phyloP scores from a whole-genome alignment of 2,113 vertebrate genomes.

The Panthera leo region DNA sequence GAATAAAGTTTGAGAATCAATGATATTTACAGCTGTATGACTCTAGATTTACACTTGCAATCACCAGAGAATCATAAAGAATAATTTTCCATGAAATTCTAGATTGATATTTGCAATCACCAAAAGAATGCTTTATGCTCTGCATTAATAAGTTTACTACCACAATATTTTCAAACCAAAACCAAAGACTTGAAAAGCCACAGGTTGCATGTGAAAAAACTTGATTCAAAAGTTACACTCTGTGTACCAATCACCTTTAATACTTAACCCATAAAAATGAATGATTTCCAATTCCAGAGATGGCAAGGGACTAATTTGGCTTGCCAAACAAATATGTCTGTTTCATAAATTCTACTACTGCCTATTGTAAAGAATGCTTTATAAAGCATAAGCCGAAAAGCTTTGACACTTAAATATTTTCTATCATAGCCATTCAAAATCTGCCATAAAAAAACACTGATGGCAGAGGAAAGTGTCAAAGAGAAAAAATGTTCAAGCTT shows the following conservation, averaged over 20 bases:
- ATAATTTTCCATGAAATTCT: background rate
- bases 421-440: background rate
- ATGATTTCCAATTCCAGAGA: conserved; percentile 7
- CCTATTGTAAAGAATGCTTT: background rate
- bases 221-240: background rate
- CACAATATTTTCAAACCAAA: background rate
- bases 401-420: conserved; percentile 14
- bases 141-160: background rate
- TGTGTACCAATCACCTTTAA: conserved; percentile 25
- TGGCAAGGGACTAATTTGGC: background rate
- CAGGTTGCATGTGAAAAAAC: background rate
- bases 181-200: conserved; percentile 13
- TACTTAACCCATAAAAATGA: conserved; percentile 9
- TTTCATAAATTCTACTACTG: background rate
- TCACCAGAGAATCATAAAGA: background rate
- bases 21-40: background rate
- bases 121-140: background rate
- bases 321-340: background rate
- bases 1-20: background rate
- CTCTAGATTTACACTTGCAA: background rate
- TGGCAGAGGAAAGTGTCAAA: background rate
- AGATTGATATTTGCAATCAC: background rate
- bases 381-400: background rate
- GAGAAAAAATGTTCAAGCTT: background rate
- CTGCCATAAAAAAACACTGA: background rate